phyloP scores from a whole-genome alignment of 2,888 invertebrate genomes.

The Thereva unica region DNA sequence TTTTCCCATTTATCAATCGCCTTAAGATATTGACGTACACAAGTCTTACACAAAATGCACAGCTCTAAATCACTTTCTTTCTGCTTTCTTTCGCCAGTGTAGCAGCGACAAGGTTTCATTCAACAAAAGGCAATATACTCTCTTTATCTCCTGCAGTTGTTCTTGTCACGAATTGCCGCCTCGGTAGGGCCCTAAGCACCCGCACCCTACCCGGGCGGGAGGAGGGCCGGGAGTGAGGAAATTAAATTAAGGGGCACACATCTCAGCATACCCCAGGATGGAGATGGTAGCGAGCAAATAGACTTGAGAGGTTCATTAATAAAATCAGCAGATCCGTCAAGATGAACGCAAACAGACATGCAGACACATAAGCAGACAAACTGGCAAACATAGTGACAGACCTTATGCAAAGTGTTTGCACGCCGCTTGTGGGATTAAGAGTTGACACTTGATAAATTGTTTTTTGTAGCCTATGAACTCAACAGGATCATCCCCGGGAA shows the following conservation, averaged over 20 bases:
- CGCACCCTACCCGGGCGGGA: too few species aligned
- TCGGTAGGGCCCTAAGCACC: too few species aligned
- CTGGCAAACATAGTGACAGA: neutral
- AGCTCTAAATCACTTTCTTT: constrained; percentile 17
- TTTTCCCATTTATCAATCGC: constrained; percentile 25
- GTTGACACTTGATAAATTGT: constrained; percentile 30
- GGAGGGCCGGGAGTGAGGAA: neutral
- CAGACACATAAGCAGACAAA: neutral
- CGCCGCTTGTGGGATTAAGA: constrained; percentile 20
- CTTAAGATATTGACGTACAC: constrained; percentile 26
- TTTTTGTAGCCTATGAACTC: neutral
- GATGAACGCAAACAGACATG: constrained; percentile 18
- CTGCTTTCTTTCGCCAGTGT: too few species aligned
- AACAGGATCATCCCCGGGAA: too few species aligned
- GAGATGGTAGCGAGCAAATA: constrained; percentile 17
- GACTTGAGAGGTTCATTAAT: constrained; percentile 31
- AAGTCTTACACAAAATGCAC: constrained; percentile 25
- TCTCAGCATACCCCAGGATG: constrained; percentile 14
- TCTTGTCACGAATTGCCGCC: too few species aligned
- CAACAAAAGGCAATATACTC: neutral
- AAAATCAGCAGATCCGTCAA: constrained; percentile 30
- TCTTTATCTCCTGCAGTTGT: neutral
- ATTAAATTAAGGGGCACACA: neutral
- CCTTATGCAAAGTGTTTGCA: constrained; percentile 23
- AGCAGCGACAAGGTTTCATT: neutral